Conservation (phyloP, 2,888 invertebrate genomes). For the Meteorus colon region DNA sequence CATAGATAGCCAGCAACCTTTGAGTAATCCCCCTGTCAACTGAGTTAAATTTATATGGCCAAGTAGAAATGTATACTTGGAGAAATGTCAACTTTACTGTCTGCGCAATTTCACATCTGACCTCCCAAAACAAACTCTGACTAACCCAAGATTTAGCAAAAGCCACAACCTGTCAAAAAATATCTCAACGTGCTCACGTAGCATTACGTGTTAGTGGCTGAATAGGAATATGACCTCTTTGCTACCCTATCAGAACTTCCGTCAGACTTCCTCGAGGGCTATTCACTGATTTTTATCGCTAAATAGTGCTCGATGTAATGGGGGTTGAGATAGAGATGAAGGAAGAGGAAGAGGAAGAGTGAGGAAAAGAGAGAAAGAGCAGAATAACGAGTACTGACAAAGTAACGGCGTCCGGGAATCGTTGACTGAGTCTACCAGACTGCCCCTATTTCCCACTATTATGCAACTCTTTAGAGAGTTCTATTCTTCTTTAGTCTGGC, state of each 20-base stretch:
- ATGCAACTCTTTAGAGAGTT: slow-evolving; percentile 57
- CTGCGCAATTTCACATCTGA: no score
- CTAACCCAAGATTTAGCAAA: no score
- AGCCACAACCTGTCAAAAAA: neutral
- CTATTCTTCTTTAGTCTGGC: slow-evolving; percentile 57
- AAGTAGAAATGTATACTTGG: no score
- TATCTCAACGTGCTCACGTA: neutral
- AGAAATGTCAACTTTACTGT: no score
- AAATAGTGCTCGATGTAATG: slow-evolving; percentile 25
- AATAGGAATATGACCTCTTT: neutral
- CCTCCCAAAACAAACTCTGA: no score
- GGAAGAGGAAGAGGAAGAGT: neutral
- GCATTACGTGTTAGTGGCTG: neutral
- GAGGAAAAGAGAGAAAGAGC: neutral
- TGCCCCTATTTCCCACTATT: slow-evolving; percentile 49
- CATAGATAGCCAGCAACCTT: no score
- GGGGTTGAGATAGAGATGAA: slow-evolving; percentile 1
- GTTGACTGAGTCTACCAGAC: slow-evolving; percentile 30
- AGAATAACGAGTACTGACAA: slow-evolving; percentile 29
- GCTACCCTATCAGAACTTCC: slow-evolving; percentile 18
- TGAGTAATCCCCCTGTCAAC: no score
- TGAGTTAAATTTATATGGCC: no score
- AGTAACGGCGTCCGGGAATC: slow-evolving; percentile 47
- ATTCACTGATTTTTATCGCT: slow-evolving; percentile 30
- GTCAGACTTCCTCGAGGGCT: slow-evolving; percentile 22